Conservation (phyloP, 2,113 vertebrate species). For the Mesembrinibis cayennensis region DNA sequence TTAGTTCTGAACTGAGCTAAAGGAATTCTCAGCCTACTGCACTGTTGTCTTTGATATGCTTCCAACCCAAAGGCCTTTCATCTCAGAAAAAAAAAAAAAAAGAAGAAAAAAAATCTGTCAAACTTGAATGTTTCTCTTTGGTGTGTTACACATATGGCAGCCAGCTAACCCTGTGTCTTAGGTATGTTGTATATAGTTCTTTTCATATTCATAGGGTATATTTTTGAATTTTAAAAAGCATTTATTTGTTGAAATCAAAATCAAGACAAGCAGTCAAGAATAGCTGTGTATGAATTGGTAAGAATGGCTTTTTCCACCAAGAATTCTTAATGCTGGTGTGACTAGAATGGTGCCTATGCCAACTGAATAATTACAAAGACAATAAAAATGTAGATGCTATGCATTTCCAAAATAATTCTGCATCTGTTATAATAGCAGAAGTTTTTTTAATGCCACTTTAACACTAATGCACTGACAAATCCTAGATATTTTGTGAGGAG, state of each 20-base stretch:
- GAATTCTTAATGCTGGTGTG: slow-evolving; percentile 74
- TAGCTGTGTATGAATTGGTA: slow-evolving; percentile 58
- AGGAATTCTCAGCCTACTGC: slow-evolving; percentile 76
- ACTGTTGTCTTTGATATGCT: slow-evolving; percentile 83
- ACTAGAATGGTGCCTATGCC: slow-evolving; percentile 80
- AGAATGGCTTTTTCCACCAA: slow-evolving; percentile 74
- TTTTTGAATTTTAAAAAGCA: slow-evolving; percentile 79
- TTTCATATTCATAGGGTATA: slow-evolving; percentile 82
- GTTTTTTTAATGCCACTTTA: slow-evolving; percentile 82
- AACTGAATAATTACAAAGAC: slow-evolving; percentile 66
- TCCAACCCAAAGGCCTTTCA: slow-evolving; percentile 86
- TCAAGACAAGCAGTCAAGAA: slow-evolving; percentile 69
- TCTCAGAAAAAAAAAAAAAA: slow-evolving; percentile 58
- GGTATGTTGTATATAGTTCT: slow-evolving; percentile 78
- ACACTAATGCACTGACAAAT: slow-evolving; percentile 86
- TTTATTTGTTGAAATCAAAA: slow-evolving; percentile 74
- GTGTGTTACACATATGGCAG: slow-evolving; percentile 71
- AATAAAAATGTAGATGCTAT: slow-evolving; percentile 80
- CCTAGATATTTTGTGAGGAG: slow-evolving; percentile 77
- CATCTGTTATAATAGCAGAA: slow-evolving; percentile 80
- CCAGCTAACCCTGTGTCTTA: slow-evolving; percentile 77
- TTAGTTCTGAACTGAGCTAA: slow-evolving; percentile 80
- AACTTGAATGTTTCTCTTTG: slow-evolving; percentile 80
- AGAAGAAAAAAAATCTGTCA: slow-evolving; percentile 67
- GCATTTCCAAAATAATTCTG: slow-evolving; percentile 82